Evolutionary conservation across 2,888 invertebrate species (phyloP).

Genomic region (Chouioia cunea): DNA sequence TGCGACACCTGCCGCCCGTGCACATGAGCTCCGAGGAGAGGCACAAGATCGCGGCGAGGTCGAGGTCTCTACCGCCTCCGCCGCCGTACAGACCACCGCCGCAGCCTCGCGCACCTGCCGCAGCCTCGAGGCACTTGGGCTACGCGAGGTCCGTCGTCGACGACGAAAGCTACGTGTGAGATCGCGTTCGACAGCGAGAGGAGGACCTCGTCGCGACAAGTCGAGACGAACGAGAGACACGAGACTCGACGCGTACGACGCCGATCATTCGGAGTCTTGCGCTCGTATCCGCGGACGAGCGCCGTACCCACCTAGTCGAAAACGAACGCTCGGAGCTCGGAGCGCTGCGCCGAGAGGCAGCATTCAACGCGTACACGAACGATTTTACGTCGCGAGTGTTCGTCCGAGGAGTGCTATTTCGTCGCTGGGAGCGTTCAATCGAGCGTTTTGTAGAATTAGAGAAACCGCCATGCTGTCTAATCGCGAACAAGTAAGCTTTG

Average conservation of each 20-base stretch:
- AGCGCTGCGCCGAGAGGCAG: constrained; percentile 11
- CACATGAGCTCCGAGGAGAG: constrained; percentile 75
- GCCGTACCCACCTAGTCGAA: constrained; percentile 48
- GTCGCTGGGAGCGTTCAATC: neutral
- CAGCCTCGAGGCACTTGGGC: constrained; percentile 61
- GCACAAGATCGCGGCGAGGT: constrained; percentile 65
- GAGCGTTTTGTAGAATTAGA: neutral
- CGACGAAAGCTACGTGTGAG: constrained; percentile 66
- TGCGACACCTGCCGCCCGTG: constrained; percentile 76
- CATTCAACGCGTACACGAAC: constrained; percentile 15
- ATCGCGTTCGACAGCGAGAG: neutral
- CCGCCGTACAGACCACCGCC: constrained; percentile 66
- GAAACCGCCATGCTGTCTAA: constrained; percentile 1
- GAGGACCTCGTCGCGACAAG: constrained; percentile 2
- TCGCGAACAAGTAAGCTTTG: constrained; percentile 2
- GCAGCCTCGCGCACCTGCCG: constrained; percentile 62
- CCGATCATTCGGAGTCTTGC: constrained; percentile 25
- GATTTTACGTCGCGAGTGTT: constrained; percentile 28
- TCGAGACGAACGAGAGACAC: constrained; percentile 38
- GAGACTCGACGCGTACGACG: constrained; percentile 39
- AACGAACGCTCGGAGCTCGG: constrained; percentile 37
- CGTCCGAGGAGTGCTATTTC: constrained; percentile 1
- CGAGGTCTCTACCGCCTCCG: constrained; percentile 65
- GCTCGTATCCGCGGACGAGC: constrained; percentile 42
- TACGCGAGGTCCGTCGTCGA: constrained; percentile 64